A percentile compares a stretch with the other conserved stretches of the same genome.
These are phyloP conservation scores for Heliconius ismenius DNA, from an alignment of 2,888 invertebrate genomes.

Conservation along the genomic window DNA sequence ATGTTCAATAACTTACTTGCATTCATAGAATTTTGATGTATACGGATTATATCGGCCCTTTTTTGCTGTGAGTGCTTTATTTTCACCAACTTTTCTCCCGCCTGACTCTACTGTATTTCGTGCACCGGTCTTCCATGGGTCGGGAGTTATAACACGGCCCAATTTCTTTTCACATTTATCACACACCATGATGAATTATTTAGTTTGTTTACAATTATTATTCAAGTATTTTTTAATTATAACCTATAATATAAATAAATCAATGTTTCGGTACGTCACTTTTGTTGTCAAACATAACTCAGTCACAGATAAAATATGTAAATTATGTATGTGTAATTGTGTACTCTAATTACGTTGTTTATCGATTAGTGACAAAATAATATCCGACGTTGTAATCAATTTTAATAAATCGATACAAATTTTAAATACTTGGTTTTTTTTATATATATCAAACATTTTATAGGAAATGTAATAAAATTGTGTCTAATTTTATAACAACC, in stretches of 20 bases:
- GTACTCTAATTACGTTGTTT: neutral
- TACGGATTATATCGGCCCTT: slow-evolving; percentile 93
- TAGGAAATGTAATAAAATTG: too few species aligned
- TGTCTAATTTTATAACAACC: too few species aligned
- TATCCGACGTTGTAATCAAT: neutral
- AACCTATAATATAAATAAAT: neutral
- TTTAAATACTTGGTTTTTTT: neutral
- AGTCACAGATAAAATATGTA: slow-evolving; percentile 6
- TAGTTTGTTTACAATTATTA: neutral
- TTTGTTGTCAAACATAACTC: slow-evolving; percentile 29
- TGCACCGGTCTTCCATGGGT: slow-evolving; percentile 97
- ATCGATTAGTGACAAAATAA: neutral
- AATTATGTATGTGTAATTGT: too few species aligned
- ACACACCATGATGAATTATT: slow-evolving; percentile 87
- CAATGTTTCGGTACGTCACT: slow-evolving; percentile 3
- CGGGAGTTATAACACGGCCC: slow-evolving; percentile 96
- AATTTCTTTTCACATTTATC: slow-evolving; percentile 96
- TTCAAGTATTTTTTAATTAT: neutral
- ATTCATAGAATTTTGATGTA: slow-evolving; percentile 87
- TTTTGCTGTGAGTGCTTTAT: slow-evolving; percentile 93
- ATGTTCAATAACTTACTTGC: slow-evolving; percentile 76
- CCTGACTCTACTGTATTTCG: slow-evolving; percentile 95
- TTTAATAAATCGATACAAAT: neutral
- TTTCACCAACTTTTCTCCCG: slow-evolving; percentile 95
- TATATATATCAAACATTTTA: too few species aligned